Base-by-base conservation (phyloP, 2,113 vertebrate genomes). In the Charina bottae region DNA sequence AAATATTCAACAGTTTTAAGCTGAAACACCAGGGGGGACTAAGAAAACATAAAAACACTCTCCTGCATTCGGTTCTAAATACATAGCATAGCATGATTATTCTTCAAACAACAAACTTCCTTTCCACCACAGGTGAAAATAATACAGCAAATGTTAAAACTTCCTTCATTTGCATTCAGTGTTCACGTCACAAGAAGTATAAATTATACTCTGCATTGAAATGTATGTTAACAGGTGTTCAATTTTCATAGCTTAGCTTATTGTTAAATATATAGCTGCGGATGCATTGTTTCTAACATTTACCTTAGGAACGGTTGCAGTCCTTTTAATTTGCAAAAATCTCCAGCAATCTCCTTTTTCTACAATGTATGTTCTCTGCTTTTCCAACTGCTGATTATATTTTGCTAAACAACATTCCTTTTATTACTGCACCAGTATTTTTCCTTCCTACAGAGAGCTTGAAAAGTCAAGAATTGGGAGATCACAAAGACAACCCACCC, bases 361-460 rank as follows among this genome's bases (percentile, higher is more conserved):
- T 62, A 85, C 83, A 17, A 53, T 54, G 42, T 53, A 23, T 37
- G 26, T 83, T 83, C 91, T 85, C 87, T 17, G 28, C 42, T 86
- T 87, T 60, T 90, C 91, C 55, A 84, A 56, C 84, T 54, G 78
- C 0, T 87, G 26, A 83, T 7, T 87, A 0, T 6, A 42, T 3
- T 93, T 90, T 89, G 85, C 89, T 23, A 21, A 95, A 92, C 17
- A 91, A 33, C 55, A 62, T 92, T 91, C 42, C 54, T 90, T 90
- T 92, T 90, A 89, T 92, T 54, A 54, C 91, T 92, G 93, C 84
- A 62, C 90, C 91, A 91, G 88, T 19, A 0, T 88, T 93, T 83
- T 90, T 64, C 33, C 92, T 78, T 87, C 94, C 91, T 90, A 53
- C 91, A 21, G 64, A 0, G 54, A 92, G 93, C 12, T 37, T 58